These are phyloP conservation scores for Neodiprion fabricii DNA, from an alignment of 1,140 invertebrate species.

Conservation along the genomic window DNA sequence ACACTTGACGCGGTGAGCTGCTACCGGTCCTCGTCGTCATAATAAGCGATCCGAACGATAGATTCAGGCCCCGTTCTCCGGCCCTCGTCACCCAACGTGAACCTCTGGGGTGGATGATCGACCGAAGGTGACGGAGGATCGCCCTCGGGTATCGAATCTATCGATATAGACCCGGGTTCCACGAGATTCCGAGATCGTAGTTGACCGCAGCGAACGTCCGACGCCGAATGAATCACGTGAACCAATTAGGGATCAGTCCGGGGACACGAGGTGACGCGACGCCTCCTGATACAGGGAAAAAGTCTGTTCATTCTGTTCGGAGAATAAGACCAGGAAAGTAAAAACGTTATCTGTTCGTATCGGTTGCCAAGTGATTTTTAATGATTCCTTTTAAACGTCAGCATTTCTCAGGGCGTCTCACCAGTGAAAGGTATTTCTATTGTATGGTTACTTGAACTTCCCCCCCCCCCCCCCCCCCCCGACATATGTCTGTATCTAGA, in stretches of 20 bases:
- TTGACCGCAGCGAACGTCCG: slow-evolving; percentile 49
- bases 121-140: slow-evolving; percentile 19
- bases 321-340: background rate
- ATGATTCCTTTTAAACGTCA: background rate
- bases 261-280: background rate
- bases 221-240: slow-evolving; percentile 56
- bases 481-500: too few species aligned
- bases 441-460: too few species aligned
- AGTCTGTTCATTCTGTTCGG: background rate
- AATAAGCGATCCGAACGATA: slow-evolving; percentile 6
- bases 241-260: slow-evolving; percentile 56
- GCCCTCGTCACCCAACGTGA: slow-evolving; percentile 20
- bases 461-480: too few species aligned
- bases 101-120: too few species aligned
- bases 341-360: background rate
- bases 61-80: slow-evolving; percentile 34
- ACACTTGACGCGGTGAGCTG: slow-evolving; percentile 35
- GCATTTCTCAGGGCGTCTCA: too few species aligned
- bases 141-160: slow-evolving; percentile 26
- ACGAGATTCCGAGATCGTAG: slow-evolving; percentile 31
- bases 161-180: slow-evolving; percentile 15
- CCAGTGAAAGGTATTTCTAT: too few species aligned
- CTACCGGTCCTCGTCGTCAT: slow-evolving; percentile 28
- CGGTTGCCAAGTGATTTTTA: slow-evolving; percentile 1
- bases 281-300: background rate